Percentiles rank a stretch among this genome's conserved stretches.
Evolutionary conservation across 2,113 vertebrate species (phyloP).

Genomic region (Sorex fumeus): DNA sequence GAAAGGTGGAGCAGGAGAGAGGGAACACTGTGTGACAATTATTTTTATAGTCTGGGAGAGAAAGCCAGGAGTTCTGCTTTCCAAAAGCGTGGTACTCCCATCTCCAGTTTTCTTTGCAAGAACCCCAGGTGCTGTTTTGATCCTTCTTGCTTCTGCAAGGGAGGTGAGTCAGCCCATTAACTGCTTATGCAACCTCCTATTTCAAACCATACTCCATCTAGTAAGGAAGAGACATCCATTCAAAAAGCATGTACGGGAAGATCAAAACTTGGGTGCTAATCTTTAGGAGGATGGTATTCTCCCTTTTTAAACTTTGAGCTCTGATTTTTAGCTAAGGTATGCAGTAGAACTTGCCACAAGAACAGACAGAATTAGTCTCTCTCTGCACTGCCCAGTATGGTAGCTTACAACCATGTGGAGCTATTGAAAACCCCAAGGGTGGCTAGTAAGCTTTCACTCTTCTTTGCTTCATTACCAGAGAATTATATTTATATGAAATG

Average conservation of each 20-base stretch:
- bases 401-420: background rate
- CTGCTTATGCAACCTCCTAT: background rate
- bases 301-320: constrained; percentile 29
- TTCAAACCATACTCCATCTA: background rate
- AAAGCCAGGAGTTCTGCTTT: background rate
- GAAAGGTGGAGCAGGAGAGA: background rate
- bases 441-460: background rate
- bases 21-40: constrained; percentile 5
- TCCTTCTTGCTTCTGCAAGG: constrained; percentile 51
- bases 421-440: constrained; percentile 4
- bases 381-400: background rate
- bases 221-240: constrained; percentile 14
- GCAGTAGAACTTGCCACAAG: background rate
- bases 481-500: background rate
- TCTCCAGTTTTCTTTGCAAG: background rate
- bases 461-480: background rate
- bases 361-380: background rate
- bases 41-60: constrained; percentile 23
- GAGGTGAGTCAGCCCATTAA: background rate
- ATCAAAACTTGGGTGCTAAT: constrained; percentile 37
- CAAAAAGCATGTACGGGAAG: constrained; percentile 18
- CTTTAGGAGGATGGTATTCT: background rate
- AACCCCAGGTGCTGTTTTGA: background rate
- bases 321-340: background rate
- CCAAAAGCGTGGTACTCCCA: background rate